A percentile compares a stretch with the other conserved stretches of the same genome.
Conservation (phyloP, 1,140 invertebrate genomes). For the Homarus americanus region DNA sequence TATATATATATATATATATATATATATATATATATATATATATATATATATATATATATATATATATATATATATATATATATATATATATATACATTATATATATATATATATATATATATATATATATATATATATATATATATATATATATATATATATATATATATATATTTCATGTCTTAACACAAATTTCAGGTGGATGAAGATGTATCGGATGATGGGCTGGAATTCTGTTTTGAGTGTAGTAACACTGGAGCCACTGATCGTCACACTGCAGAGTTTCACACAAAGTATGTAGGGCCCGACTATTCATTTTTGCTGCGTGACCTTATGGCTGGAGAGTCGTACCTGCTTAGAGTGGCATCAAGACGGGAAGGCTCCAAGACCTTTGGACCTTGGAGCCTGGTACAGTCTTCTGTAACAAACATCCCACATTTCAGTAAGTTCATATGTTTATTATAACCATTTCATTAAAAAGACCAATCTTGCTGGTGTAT, state of each 20-base stretch:
- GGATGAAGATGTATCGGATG: conserved; percentile 67
- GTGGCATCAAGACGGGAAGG: conserved; percentile 60
- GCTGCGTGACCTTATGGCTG: conserved; percentile 46
- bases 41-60: no score
- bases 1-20: no score
- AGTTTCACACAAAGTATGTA: conserved; percentile 33
- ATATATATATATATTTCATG: no score
- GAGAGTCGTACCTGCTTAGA: conserved; percentile 49
- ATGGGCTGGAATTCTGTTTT: conserved; percentile 56
- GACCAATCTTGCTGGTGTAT: no score
- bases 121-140: no score
- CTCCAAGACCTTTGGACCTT: conserved; percentile 43
- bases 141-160: no score
- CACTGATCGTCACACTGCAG: conserved; percentile 39
- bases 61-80: no score
- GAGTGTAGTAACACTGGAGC: conserved; percentile 56
- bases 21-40: no score
- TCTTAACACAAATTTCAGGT: conserved; percentile 41
- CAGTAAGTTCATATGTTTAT: conserved; percentile 32
- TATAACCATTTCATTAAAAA: no score
- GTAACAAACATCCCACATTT: conserved; percentile 53
- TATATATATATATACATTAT: no score
- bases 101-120: no score
- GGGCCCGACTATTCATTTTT: conserved; percentile 62
- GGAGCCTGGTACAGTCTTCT: conserved; percentile 57